These are phyloP conservation scores for Apodemia duryi DNA, from an alignment of 2,888 invertebrate species.

Conservation along the genomic window DNA sequence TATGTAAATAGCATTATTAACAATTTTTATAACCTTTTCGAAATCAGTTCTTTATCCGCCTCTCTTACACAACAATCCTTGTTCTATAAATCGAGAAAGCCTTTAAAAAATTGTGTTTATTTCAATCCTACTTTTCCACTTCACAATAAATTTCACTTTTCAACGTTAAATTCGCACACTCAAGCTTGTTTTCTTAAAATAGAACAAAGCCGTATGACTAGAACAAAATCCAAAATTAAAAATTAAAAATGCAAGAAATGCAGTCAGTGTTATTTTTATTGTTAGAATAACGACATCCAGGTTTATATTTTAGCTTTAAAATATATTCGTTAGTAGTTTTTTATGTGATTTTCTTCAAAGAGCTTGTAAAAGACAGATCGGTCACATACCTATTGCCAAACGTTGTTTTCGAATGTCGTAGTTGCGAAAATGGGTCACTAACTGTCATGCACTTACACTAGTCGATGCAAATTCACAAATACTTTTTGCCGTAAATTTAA, in stretches of 20 bases:
- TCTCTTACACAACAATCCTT: neutral
- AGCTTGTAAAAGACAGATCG: slow-evolving; percentile 46
- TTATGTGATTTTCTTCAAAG: slow-evolving; percentile 53
- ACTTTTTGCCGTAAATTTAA: neutral
- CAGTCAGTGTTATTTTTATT: slow-evolving; percentile 2
- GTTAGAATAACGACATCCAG: neutral
- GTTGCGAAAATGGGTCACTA: slow-evolving; percentile 71
- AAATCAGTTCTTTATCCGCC: neutral
- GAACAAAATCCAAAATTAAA: slow-evolving; percentile 17
- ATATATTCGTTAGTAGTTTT: slow-evolving; percentile 19
- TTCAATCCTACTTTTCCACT: neutral
- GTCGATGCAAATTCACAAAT: slow-evolving; percentile 51
- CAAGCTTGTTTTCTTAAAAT: slow-evolving; percentile 19
- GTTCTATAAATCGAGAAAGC: neutral
- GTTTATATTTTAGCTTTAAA: slow-evolving; percentile 9
- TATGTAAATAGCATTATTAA: neutral
- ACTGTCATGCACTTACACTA: slow-evolving; percentile 58
- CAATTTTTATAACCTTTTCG: neutral
- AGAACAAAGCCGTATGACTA: slow-evolving; percentile 19
- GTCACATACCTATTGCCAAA: slow-evolving; percentile 58
- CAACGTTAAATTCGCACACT: slow-evolving; percentile 18
- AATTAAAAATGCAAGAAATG: slow-evolving; percentile 11
- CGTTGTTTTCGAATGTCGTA: slow-evolving; percentile 57
- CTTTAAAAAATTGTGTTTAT: neutral
- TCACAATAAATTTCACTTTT: slow-evolving; percentile 16